Base-by-base conservation (phyloP, 2,888 invertebrate genomes). In the Smittia sp. region DNA sequence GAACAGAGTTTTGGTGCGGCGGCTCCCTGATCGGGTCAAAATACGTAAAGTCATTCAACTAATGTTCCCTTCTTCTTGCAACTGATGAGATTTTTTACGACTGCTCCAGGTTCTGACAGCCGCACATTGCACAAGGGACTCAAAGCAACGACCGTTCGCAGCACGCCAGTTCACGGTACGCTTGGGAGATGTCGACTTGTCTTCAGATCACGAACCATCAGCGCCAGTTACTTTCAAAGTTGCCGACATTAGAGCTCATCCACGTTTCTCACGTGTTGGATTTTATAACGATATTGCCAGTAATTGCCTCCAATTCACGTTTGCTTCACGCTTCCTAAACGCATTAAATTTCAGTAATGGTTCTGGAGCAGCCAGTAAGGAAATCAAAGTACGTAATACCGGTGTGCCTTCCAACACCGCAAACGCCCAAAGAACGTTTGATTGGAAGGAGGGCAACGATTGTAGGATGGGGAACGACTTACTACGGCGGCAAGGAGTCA, bases 1-100 rank as follows among this genome's bases (percentile, higher is more conserved):
- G 93, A 25, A 89, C 92, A 0, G 94, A 94, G 81, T 95, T 94
- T 83, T 95, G 95, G 95, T 96, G 96, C 79, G 96, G 96, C 0
- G 96, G 96, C 0, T 92, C 94, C 0, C 83, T 96, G 62, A 89
- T 96, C 66, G 90, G 90, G n/a, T 84, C 88, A 41, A 86, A 87
- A 68, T 92, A 94, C 79, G 87, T 73, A 73, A 54, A 52, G 18
- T 25, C 7, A 15, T 39, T 32, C 11, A 66, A 66, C 9, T 1
- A 20, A 11, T 66, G 32, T 32, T 32, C 9, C 32, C 32, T 32
- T 94, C n/a, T n/a, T n/a, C n/a, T 32, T 32, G 32, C 32, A 6
- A n/a, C n/a, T n/a, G n/a, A n/a, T n/a, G n/a, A n/a, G 32, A 32
- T 46, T 25, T 66, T 39, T 68, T 39, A 39, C 18, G 18, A 1